Base-by-base conservation (phyloP, 1,140 invertebrate species). In the Pentalonia nigronervosa region DNA sequence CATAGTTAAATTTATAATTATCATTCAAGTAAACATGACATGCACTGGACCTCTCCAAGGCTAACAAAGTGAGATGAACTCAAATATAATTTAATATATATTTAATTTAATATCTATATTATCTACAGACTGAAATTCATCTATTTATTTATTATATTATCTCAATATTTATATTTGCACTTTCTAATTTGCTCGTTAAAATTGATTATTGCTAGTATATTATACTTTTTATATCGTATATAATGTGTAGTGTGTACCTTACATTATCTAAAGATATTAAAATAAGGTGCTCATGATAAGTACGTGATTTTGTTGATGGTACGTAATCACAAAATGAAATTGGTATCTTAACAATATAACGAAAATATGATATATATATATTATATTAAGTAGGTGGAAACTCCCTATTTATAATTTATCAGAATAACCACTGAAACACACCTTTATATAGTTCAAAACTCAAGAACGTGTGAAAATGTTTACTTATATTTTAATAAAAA, bases 331-430 rank as follows among this genome's bases (percentile, higher is more conserved):
- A 11, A 56, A 90, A 34, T 90, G 4, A 30, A 90, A 90, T 30
- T 56, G 50, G 9, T 90, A 90, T 90, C 50, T 90, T 60, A 90
- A 53, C 60, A 56, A 17, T 90, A 56, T 34, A 23, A 36, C 20
- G 9, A 41, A 90, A 90, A 90, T 90, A 90, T 25, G 53, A 90
- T 90, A 88, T 86, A 87, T 87, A 25, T 47, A 9, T 86, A 67
- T n/a, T 20, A 41, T 84, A 84, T 34, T 50, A n/a, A 48, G n/a
- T 6, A 34, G n/a, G 20, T 30, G 21, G n/a, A 88, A 48, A 88
- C 47, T 53, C 45, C n/a, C 8, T 23, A 41, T 41, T 60, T 90
- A 41, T 90, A 60, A 56, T 90, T 90, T 56, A 56, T 25, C 11
- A 90, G 88, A 17, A 90, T 56, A 56, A 60, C 30, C 34, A 56